Conservation (phyloP, 2,113 vertebrate species). For the Peromyscus polionotus region DNA sequence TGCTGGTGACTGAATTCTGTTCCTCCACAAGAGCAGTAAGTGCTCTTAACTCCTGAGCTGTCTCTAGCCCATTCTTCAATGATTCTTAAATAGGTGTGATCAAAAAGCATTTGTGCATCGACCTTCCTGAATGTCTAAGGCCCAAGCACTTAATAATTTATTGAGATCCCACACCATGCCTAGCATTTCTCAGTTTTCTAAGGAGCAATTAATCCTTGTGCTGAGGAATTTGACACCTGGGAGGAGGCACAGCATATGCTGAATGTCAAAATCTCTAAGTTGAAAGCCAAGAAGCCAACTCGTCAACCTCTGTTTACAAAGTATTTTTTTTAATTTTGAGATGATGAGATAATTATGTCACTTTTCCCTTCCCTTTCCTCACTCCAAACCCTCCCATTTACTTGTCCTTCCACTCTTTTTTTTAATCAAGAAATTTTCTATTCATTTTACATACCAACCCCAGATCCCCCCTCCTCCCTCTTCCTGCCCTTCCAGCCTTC, state of each 20-base stretch:
- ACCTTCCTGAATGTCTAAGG: not conserved
- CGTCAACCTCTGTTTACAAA: not conserved
- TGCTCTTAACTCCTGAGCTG: not conserved
- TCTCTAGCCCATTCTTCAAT: not conserved
- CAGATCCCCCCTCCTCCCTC: too few relatives aligned
- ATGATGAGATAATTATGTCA: not conserved
- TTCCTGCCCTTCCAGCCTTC: too few relatives aligned
- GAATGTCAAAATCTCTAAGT: not conserved
- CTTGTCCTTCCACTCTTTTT: not conserved
- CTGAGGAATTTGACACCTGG: not conserved
- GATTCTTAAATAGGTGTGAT: not conserved
- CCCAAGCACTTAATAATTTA: not conserved
- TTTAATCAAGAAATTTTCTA: too few relatives aligned
- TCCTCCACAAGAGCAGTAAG: not conserved
- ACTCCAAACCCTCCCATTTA: not conserved
- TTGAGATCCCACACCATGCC: not conserved
- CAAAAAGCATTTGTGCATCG: not conserved
- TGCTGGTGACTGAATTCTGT: not conserved
- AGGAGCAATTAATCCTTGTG: not conserved
- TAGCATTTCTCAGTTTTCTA: not conserved
- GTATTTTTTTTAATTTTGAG: not conserved
- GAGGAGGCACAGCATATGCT: not conserved
- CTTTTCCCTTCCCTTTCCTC: not conserved
- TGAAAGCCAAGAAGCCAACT: not conserved
- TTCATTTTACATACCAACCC: too few relatives aligned